Conservation (phyloP, 2,888 invertebrate genomes). For the Monoplex corrugatus region DNA sequence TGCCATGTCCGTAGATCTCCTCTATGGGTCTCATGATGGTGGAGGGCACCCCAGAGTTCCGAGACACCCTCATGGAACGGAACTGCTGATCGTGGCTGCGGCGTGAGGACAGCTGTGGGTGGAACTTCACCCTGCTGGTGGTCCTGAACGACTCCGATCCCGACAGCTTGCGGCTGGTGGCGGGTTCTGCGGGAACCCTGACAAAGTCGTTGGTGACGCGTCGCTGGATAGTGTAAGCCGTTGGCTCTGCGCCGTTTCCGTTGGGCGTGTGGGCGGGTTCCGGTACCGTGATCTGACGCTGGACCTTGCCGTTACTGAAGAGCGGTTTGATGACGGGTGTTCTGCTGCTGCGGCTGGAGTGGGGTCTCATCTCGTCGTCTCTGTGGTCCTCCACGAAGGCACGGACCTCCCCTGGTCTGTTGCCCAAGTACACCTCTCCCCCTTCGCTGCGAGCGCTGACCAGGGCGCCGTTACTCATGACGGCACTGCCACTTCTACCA, state of each 20-base stretch:
- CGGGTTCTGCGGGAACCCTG: conserved; percentile 34
- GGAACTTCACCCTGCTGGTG: conserved; percentile 40
- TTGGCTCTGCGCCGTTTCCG: conserved; percentile 29
- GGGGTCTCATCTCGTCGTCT: conserved; percentile 1
- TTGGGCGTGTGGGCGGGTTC: not conserved
- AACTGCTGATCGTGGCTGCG: conserved; percentile 33
- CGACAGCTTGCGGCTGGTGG: conserved; percentile 3
- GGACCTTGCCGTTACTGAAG: conserved; percentile 12
- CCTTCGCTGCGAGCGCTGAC: not conserved
- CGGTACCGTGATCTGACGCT: conserved; percentile 31
- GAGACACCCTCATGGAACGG: not conserved
- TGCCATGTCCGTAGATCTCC: conserved; percentile 53
- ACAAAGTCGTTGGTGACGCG: conserved; percentile 40
- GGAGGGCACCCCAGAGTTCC: conserved; percentile 36
- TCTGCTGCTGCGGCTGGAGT: not conserved
- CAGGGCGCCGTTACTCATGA: not conserved
- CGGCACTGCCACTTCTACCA: not conserved
- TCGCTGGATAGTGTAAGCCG: conserved; percentile 47
- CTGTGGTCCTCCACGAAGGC: conserved; percentile 39
- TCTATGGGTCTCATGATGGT: conserved; percentile 54
- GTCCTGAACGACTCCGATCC: not conserved
- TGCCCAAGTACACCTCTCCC: not conserved
- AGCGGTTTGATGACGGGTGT: not conserved
- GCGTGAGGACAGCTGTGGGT: conserved; percentile 35
- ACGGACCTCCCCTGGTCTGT: conserved; percentile 28